Base-by-base conservation (phyloP, 92 coral and sea anemone species). In the Porites divaricata region DNA sequence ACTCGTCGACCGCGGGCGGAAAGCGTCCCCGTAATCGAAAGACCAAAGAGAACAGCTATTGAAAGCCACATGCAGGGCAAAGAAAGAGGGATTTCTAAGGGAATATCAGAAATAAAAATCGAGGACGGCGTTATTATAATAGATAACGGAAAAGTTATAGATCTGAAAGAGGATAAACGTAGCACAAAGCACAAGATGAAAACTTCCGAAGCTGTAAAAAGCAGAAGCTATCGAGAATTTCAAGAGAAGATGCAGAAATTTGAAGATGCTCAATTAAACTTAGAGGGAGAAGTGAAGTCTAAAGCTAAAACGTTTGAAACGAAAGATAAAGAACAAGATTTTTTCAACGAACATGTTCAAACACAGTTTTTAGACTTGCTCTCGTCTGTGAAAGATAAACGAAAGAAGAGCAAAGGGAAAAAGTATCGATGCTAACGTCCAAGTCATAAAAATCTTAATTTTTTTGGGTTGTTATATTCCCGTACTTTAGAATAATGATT, bases 321-420 rank as follows among this genome's bases (percentile, higher is more conserved):
- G 20, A 35, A 56, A 17, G 57, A 70, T 2, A 81, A 61, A 59
- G 86, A 82, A 16, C 63, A 72, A 14, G 48, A 82, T 45, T 72
- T 82, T 53, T 82, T 82, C 41, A 73, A 61, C 62, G 86, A 82
- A 50, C 50, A 82, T 62, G 86, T 82, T 20, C 72, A 82, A 23
- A 62, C 86, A 15, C 86, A 72, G n/a, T 45, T 82, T 16, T 15
- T 82, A 10, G 79, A 82, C 21, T 71, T 82, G 21, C 51, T 82
- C 11, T 70, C 78, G 70, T 21, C 86, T 13, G 86, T 82, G 51
- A 72, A 72, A 73, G 79, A 19, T 15, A 73, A 63, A 22, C 49
- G 79, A 72, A 61, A 59, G 72, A 59, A 56, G 62, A 50, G 22
- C 21, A 80, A 69, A 28, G 72, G 79, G 2, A 72, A 82, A 61